Evolutionary conservation across 2,113 vertebrate species (phyloP).

Genomic region (Spea multiplicata): DNA sequence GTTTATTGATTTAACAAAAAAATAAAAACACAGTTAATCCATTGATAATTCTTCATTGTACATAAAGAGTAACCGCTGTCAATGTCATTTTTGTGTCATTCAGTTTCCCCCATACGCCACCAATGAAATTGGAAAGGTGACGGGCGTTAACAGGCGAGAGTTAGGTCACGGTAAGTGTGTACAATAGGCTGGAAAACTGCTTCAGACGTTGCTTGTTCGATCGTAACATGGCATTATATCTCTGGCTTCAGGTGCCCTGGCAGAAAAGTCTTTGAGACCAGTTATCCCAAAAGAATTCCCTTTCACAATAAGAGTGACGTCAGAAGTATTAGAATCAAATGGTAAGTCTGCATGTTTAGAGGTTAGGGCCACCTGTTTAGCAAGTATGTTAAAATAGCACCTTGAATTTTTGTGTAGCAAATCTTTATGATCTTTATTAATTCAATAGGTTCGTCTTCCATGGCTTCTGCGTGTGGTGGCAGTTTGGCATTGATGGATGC

Average conservation of each 20-base stretch:
- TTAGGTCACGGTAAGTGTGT: constrained; percentile 87
- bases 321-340: constrained; percentile 96
- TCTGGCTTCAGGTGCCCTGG: constrained; percentile 79
- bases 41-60: neutral
- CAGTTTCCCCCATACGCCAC: constrained; percentile 98
- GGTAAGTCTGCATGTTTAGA: constrained; percentile 65
- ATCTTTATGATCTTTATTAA: constrained; percentile 1
- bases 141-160: constrained; percentile 85
- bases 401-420: neutral
- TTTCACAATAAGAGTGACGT: constrained; percentile 92
- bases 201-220: neutral
- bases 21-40: neutral
- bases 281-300: constrained; percentile 92
- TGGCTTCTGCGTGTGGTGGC: constrained; percentile 93
- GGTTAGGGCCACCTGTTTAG: too few relatives aligned
- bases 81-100: constrained; percentile 41
- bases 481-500: constrained; percentile 96
- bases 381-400: too few relatives aligned
- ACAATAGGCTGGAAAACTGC: too few relatives aligned
- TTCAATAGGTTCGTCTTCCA: constrained; percentile 86
- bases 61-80: neutral
- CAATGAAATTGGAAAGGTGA: constrained; percentile 88
- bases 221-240: neutral
- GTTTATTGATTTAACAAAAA: neutral
- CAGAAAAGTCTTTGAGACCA: constrained; percentile 88